These are phyloP conservation scores for Rhingia campestris DNA, from an alignment of 2,888 invertebrate genomes.

Conservation along the genomic window DNA sequence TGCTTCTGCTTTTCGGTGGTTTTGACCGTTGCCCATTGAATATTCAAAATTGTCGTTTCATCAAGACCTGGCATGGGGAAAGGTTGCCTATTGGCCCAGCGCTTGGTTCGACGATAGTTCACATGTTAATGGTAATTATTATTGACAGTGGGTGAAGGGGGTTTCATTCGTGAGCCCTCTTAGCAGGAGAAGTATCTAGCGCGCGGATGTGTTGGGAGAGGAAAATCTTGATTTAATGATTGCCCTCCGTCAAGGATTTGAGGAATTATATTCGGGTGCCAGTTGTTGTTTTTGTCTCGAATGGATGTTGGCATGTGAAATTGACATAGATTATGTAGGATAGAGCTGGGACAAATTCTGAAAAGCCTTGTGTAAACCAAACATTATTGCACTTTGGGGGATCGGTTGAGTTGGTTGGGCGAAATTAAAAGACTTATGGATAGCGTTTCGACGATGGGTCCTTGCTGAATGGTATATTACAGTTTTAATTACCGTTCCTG, in stretches of 20 bases:
- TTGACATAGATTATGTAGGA: conserved; percentile 46
- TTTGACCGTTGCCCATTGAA: conserved; percentile 57
- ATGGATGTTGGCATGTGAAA: conserved; percentile 38
- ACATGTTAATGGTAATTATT: conserved; percentile 59
- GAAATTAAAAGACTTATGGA: conserved; percentile 35
- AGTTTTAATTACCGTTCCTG: too few species aligned
- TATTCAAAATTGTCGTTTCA: conserved; percentile 50
- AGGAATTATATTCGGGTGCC: conserved; percentile 42
- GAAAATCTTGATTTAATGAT: conserved; percentile 70
- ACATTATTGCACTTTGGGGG: conserved; percentile 28
- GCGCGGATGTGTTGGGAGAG: conserved; percentile 18
- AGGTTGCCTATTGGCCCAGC: conserved; percentile 11
- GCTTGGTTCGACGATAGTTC: conserved; percentile 22
- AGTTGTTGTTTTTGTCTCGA: conserved; percentile 29
- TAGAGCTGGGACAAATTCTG: conserved; percentile 17
- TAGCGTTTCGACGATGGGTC: conserved; percentile 17
- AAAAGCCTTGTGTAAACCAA: conserved; percentile 39
- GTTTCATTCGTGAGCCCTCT: conserved; percentile 29
- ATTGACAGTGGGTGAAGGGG: conserved; percentile 1
- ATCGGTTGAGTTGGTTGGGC: not conserved
- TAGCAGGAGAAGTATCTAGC: conserved; percentile 9
- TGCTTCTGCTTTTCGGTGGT: conserved; percentile 9
- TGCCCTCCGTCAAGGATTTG: conserved; percentile 45
- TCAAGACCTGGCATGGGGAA: conserved; percentile 12
- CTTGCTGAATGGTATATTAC: conserved; percentile 9